Base-by-base conservation (phyloP, 2,888 invertebrate genomes). In the Platerodrilus igneus region DNA sequence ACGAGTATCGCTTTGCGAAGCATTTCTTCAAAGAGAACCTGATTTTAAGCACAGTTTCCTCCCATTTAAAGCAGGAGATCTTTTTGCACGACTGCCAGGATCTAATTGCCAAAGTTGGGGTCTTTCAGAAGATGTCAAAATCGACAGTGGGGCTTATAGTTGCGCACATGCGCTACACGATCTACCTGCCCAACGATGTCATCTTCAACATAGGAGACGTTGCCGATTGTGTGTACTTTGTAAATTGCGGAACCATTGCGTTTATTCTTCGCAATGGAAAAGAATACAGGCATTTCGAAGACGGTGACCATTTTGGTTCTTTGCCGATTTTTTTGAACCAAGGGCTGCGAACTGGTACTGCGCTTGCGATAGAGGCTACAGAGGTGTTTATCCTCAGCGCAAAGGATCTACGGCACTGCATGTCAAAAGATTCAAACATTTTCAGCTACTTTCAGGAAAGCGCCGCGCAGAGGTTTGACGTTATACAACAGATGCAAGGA, bases 241-340 rank as follows among this genome's bases (percentile, higher is more conserved):
- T 76, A 38, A 69, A 70, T 1, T 64, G 59, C 15, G 76, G 76
- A 1, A 71, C 72, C 0, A 72, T 74, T 0, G 68, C 70, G 0
- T 60, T 71, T 18, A 66, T 65, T 29, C 66, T 68, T 2, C 37
- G 41, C 2, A 58, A 62, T 1, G 70, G 69, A 3, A 69, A 70
- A 34, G 79, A 79, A 68, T 73, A 68, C 18, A 59, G 57, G 14
- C 71, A 72, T 48, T 52, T 75, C 4, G 69, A 74, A 48, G 78
- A 78, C 43, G 78, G 78, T 0, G 74, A 65, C 16, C 58, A 65
- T 42, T 69, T 73, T 45, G 73, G 73, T 1, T 62, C 67, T 41
- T 47, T 57, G 3, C 55, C 58, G 19, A 34, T 68, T 13, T 34
- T 67, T 2, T 11, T 48, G 4, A 38, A 45, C 8, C 31, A 45